Evolutionary conservation across 2,888 invertebrate species (phyloP), one percentile per base, ranked within the genome.

Genomic region (Steinernema hermaphroditum): DNA sequence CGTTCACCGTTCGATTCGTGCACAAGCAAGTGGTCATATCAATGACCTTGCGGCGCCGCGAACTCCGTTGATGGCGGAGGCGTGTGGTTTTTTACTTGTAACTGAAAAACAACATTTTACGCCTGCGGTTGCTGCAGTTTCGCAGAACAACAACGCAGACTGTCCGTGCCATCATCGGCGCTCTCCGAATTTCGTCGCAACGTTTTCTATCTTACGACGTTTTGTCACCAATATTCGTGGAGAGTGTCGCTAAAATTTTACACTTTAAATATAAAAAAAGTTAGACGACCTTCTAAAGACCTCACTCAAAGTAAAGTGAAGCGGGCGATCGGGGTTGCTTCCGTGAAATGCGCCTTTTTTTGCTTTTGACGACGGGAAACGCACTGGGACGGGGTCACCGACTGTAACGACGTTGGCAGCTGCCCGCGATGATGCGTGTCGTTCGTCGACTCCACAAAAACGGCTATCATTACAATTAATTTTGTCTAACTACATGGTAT

Each of bases 401-500:
- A 62, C 62, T 62, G 32, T 62, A 62, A 62, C 62, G 62, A 62
- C 62, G 29, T 32, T 34, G 27, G 62, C 62, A 27, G 62, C 29
- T 4, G 14, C 32, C 54, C 32, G 27, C 32, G 32, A 27, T 32
- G 32, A 62, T 62, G 62, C 62, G 62, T 32, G 62, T 29, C 62
- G 32, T 29, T 32, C 62, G 16, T 37, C 29, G 32, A 32, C 62
- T 62, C 46, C 62, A 62, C 62, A 62, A 62, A 62, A 62, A 62
- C 62, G 62, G 62, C 62, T 62, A 62, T 62, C 62, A 34, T 62
- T 62, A 62, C 62, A 62, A 62, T 62, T 62, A 29, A 62, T 62
- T 62, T 19, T 27, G 62, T 62, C 62, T 29, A 29, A 62, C 62
- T 62, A 62, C 62, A 29, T 62, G 27, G 62, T 29, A 62, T 62